phyloP scores from a whole-genome alignment of 2,888 invertebrate species.

The Mesoligia furuncula region DNA sequence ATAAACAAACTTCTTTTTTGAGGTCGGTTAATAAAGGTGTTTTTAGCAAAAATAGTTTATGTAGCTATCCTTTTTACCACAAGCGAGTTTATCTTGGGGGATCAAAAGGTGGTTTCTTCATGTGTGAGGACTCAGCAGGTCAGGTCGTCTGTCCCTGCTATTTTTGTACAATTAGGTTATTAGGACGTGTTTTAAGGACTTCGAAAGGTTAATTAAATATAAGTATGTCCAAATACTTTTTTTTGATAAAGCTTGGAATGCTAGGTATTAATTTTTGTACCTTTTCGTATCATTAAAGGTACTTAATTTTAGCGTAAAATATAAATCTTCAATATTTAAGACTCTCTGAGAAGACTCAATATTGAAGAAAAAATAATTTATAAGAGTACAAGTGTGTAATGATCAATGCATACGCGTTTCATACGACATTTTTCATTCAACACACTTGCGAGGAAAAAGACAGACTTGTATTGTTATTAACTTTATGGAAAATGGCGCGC shows the following conservation, averaged over 20 bases:
- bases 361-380: neutral
- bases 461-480: too few species aligned
- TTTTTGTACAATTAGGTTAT: slow-evolving; percentile 21
- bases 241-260: neutral
- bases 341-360: neutral
- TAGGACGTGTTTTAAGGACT: neutral
- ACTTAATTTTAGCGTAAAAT: neutral
- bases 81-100: neutral
- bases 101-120: slow-evolving; percentile 20
- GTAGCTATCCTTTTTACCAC: neutral
- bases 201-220: slow-evolving; percentile 20
- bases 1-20: too few species aligned
- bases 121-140: neutral
- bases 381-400: too few species aligned
- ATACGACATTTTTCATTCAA: too few species aligned
- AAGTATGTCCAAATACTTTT: neutral
- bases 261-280: neutral
- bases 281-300: neutral
- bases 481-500: too few species aligned
- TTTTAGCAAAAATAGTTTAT: neutral
- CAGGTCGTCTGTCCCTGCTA: slow-evolving; percentile 21
- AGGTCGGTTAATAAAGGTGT: too few species aligned
- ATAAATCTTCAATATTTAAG: neutral
- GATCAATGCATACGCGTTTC: too few species aligned
- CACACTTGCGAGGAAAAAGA: too few species aligned